phyloP scores from a whole-genome alignment of 64 coral and sea anemone species.

The Dendronephthya gigantea region DNA sequence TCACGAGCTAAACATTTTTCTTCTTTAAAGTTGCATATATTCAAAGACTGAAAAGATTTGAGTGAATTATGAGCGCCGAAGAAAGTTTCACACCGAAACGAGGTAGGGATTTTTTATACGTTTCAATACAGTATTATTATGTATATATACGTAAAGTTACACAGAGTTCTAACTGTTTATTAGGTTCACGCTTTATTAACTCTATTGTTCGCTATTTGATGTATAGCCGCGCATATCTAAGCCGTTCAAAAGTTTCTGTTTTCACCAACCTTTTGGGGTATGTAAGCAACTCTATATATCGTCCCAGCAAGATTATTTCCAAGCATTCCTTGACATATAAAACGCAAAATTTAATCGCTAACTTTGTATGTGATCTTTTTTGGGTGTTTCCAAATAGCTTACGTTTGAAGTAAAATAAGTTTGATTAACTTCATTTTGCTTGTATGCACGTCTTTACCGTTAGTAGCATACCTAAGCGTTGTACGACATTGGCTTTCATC shows the following conservation, averaged over 20 bases:
- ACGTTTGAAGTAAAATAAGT: background rate
- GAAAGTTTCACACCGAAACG: background rate
- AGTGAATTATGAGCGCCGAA: background rate
- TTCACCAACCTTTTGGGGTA: background rate
- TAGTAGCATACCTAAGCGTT: background rate
- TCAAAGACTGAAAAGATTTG: background rate
- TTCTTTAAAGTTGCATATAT: background rate
- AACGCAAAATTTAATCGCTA: background rate
- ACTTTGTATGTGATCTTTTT: background rate
- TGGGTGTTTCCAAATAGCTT: background rate
- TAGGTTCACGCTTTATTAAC: background rate
- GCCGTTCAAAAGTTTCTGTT: background rate
- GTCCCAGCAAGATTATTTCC: background rate
- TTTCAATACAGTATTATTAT: too few relatives aligned
- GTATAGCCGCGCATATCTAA: background rate
- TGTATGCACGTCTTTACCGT: background rate
- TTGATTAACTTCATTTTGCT: background rate
- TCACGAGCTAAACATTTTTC: background rate
- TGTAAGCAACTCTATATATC: background rate
- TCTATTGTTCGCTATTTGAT: background rate
- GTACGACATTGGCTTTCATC: background rate
- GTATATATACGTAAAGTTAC: too few relatives aligned
- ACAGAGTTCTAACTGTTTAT: background rate
- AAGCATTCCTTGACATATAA: background rate
- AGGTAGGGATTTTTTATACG: background rate